Base-by-base conservation (phyloP, 2,113 vertebrate species). In the Tachuris rubrigastra region DNA sequence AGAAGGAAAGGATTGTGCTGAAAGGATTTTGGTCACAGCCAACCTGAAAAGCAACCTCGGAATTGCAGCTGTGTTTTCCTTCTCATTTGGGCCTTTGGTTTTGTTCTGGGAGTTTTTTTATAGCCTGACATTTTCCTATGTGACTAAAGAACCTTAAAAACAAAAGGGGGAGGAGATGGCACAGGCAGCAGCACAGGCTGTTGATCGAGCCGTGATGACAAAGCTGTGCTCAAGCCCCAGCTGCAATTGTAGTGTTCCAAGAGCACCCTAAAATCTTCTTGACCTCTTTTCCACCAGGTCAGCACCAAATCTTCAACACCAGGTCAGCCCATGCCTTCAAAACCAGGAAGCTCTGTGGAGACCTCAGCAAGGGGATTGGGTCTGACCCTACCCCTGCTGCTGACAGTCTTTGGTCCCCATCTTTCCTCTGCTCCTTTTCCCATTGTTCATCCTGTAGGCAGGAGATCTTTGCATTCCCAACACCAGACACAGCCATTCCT, bases 81-180 rank as follows among this genome's bases (percentile, higher is more conserved):
- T 83, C 53, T 53, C 56, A 27, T 37, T 63, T 20, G 56, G 67
- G 67, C 30, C 89, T 94, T 83, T 76, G 33, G 2, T 80, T 86
- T 39, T 37, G 44, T 89, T 79, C 63, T 50, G 39, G 21, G 63
- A 35, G 44, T 24, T 68, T 91, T 91, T 94, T 91, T 56, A 37
- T 52, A 95, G 72, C 3, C 2, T 72, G 88, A 87, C 91, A 96
- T 95, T 94, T 89, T 33, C 55, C 65, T 73, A 0, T 18, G 56
- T 72, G 73, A 96, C 63, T 77, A 77, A 84, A 86, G 50, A 92
- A 50, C 68, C 77, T 87, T 46, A 24, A 71, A 94, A 94, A 91
- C 89, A 89, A 71, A 81, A 81, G 7, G 8, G 16, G 73, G 80
- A 94, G 93, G 93, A 94, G 81, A 62, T 35, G 72, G 72, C 87